Evolutionary conservation across 2,113 vertebrate species (phyloP), one percentile per base, ranked within the genome.

Genomic region (Peromyscus leucopus): DNA sequence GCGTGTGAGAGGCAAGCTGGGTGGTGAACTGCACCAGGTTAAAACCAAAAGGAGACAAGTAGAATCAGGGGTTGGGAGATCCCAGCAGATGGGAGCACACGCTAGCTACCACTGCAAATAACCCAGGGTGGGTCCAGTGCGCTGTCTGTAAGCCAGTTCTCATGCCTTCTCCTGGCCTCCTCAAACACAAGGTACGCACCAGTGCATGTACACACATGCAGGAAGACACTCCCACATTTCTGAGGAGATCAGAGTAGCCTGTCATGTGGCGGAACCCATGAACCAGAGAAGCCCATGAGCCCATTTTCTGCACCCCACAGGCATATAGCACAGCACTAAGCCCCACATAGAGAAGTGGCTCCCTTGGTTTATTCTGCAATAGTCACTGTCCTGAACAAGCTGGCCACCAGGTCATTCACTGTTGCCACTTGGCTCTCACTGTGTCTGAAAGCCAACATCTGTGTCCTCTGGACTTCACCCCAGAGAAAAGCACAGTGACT

Each of bases 401-500:
- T 57, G 39, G 5, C 13, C 16, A 48, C 46, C 11, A 39, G 0
- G 74, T 69, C 75, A 26, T 51, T 93, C 59, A 42, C 15, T 16
- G 33, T 57, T 24, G 31, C 8, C 61, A 61, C 24, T 92, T 63
- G 57, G 55, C 13, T 90, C 42, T 57, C 42, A 51, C 19, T 85
- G 92, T 61, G 59, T 91, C 65, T 94, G 61, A 96, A 91, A 48
- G 55, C 61, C 96, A 74, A 97, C 61, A n/a, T 63, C 42, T 13
- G 24, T 74, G 39, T 93, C 59, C 39, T 65, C 48, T 57, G 36
- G 79, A 57, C 74, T 97, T 90, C 59, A 90, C 59, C 21, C 75
- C 26, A 67, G 57, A 93, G 55, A 88, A 96, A 85, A 92, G n/a
- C 42, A 90, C 85, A 80, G 39, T 55, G n/a, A 71, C 19, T 91